Conservation (phyloP, 1,140 invertebrate species). For the Drosophila tani region DNA sequence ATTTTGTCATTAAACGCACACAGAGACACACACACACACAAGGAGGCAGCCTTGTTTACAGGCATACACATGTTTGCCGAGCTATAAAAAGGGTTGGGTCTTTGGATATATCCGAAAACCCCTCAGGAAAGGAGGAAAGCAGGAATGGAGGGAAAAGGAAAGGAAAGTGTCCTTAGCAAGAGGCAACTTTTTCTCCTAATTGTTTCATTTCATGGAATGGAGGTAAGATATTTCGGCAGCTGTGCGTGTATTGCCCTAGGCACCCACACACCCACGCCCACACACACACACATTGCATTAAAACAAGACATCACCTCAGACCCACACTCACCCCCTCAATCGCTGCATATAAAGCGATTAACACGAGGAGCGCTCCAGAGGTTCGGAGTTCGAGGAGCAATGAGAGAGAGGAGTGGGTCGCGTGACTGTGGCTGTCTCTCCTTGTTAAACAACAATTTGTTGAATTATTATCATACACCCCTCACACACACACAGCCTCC, state of each 20-base stretch:
- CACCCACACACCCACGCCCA: slow-evolving; percentile 31
- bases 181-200: slow-evolving; percentile 82
- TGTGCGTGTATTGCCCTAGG: slow-evolving; percentile 81
- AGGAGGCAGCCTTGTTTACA: slow-evolving; percentile 69
- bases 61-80: slow-evolving; percentile 78
- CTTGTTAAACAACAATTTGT: slow-evolving; percentile 82
- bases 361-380: slow-evolving; percentile 63
- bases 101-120: slow-evolving; percentile 76
- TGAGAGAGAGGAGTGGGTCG: slow-evolving; percentile 28
- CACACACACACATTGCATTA: slow-evolving; percentile 59
- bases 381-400: slow-evolving; percentile 10
- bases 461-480: slow-evolving; percentile 77
- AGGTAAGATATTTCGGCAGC: slow-evolving; percentile 83
- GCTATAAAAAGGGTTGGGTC: slow-evolving; percentile 81
- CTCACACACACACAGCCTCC: slow-evolving; percentile 5
- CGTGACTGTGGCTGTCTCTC: slow-evolving; percentile 71
- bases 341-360: slow-evolving; percentile 81
- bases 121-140: slow-evolving; percentile 20
- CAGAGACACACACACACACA: slow-evolving; percentile 38
- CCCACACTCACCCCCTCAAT: slow-evolving; percentile 19
- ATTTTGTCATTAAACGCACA: slow-evolving; percentile 84
- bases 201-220: slow-evolving; percentile 82
- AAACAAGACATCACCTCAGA: slow-evolving; percentile 75
- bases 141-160: not conserved
- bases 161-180: slow-evolving; percentile 62